phyloP scores from a whole-genome alignment of 2,113 vertebrate genomes.

The Clarias macrocephalus region DNA sequence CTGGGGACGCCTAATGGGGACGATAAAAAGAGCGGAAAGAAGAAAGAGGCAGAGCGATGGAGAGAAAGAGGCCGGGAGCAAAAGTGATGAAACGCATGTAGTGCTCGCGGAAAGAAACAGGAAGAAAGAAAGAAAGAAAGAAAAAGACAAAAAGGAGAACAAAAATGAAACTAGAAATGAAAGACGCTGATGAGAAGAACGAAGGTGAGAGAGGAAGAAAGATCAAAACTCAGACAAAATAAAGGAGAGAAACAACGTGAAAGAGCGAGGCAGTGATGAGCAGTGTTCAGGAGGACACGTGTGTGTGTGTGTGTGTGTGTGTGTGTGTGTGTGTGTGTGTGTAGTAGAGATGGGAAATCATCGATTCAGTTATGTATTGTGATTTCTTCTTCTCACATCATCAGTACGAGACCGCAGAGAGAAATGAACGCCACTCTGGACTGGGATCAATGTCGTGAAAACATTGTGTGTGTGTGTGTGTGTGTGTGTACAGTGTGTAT shows the following conservation, averaged over 20 bases:
- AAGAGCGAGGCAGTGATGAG: background rate
- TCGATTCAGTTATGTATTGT: too few species aligned
- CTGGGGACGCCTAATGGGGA: background rate
- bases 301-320: slow-evolving; percentile 46
- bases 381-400: too few species aligned
- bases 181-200: background rate
- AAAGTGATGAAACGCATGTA: background rate
- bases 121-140: background rate
- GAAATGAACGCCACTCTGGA: too few species aligned
- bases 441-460: too few species aligned
- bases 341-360: background rate
- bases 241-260: background rate
- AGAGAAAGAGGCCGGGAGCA: background rate
- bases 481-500: background rate
- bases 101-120: background rate
- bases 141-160: too few species aligned
- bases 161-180: background rate
- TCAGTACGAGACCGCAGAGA: too few species aligned
- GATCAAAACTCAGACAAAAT: background rate
- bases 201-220: too few species aligned
- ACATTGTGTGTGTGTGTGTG: background rate
- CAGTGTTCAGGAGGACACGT: background rate
- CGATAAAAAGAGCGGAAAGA: background rate
- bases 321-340: background rate
- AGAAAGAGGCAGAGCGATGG: background rate